Base-by-base conservation (phyloP, 2,797 vertebrate species). In the Carduelis carduelis region DNA sequence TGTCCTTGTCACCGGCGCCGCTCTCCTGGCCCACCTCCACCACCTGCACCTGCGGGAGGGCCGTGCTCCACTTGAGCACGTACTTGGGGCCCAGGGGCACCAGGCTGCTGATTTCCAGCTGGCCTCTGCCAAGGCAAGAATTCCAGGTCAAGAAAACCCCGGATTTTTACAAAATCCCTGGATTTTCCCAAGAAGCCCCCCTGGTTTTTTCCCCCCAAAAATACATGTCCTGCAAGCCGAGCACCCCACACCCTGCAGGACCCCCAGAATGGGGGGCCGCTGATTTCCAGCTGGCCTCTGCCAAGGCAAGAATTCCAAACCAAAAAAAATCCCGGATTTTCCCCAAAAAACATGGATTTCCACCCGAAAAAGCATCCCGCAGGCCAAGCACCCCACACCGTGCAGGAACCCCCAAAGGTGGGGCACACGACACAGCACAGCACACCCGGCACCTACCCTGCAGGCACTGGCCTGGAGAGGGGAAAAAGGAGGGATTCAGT, bases 71-170 rank as follows among this genome's bases (percentile, higher is more conserved):
- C 97, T 99, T 99, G 97, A 99, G 98, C 71, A 98, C 99, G 49
- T 99, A 99, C 88, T 98, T 99, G 59, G 99, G 99, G n/a, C 99
- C 99, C 16, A 99, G 96, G 0, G 99, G 99, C 91, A 99, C 99
- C 78, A 99, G 97, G 97, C 98, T 99, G 98, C 99, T 99, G 95
- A 99, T 98, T 90, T 99, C 99, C 28, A 99, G 98, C 87, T 99
- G 98, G 50, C 99, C 99, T 97, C 99, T 99, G 96, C n/a, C n/a
- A 37, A 46, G 43, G 55, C 30, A 43, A 71, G 39, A 15, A 15
- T 12, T n/a, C 23, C 68, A 26, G 21, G 49, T n/a, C 30, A 70
- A 35, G 28, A 11, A 39, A 52, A 52, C 3, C 26, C 26, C 5
- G 2, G 18, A 6, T 28, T 66, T 66, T 30, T 11, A 34, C 9